Conservation (phyloP, 2,113 vertebrate species). For the Lichenostomus cassidix region DNA sequence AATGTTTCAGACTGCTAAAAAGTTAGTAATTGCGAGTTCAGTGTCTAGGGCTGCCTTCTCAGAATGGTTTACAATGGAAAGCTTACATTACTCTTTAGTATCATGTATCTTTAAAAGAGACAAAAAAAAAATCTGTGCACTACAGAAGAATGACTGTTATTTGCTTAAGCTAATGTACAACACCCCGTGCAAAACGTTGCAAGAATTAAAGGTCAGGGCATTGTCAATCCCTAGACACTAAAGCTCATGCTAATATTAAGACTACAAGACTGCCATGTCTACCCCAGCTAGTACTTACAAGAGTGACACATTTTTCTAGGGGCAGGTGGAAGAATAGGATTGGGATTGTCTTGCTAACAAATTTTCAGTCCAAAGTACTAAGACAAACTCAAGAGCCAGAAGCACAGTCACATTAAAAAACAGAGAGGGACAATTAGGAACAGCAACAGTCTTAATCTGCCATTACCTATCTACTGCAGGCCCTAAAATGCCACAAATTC, state of each 20-base stretch:
- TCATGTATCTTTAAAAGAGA: background rate
- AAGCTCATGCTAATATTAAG: background rate
- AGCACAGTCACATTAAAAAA: background rate
- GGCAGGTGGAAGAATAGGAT: background rate
- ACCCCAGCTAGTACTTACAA: background rate
- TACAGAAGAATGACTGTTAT: background rate
- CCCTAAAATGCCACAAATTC: background rate
- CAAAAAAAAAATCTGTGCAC: background rate
- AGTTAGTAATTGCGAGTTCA: background rate
- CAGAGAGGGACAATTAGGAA: background rate
- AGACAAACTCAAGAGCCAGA: background rate
- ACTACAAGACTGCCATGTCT: background rate
- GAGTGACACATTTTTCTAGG: background rate
- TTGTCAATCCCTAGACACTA: background rate
- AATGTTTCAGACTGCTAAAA: background rate
- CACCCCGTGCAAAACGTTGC: background rate
- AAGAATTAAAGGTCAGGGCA: background rate
- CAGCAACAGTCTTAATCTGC: background rate
- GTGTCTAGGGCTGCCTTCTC: background rate
- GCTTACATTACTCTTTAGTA: background rate
- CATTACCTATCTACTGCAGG: fast-evolving
- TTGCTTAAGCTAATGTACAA: background rate
- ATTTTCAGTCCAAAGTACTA: background rate
- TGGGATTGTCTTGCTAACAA: background rate
- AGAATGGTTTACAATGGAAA: background rate